Evolutionary conservation across 2,888 invertebrate species (phyloP).

Genomic region (Lochmaea capreae): DNA sequence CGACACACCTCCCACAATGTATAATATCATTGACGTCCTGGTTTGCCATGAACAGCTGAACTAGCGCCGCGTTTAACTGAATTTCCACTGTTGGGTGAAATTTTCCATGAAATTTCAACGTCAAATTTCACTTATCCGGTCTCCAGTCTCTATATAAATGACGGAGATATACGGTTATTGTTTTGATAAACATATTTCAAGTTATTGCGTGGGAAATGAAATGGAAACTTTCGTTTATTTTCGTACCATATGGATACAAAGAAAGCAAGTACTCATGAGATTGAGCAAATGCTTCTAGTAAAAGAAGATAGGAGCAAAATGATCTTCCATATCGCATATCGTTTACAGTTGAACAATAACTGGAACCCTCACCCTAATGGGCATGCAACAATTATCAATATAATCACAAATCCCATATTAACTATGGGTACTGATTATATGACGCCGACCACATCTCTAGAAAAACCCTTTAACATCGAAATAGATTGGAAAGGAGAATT

Average conservation of each 20-base stretch:
- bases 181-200: conserved; percentile 17
- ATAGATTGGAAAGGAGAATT: too few relatives aligned
- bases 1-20: conserved; percentile 49
- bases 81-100: conserved; percentile 47
- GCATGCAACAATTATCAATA: too few relatives aligned
- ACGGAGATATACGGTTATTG: conserved; percentile 38
- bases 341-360: too few relatives aligned
- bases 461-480: too few relatives aligned
- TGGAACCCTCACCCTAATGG: too few relatives aligned
- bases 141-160: conserved; percentile 32
- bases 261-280: too few relatives aligned
- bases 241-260: neutral
- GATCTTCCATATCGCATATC: too few relatives aligned
- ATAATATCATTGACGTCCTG: conserved; percentile 53
- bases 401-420: too few relatives aligned
- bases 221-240: neutral
- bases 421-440: too few relatives aligned
- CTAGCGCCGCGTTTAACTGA: conserved; percentile 50
- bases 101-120: conserved; percentile 49
- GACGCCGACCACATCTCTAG: too few relatives aligned
- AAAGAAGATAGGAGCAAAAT: too few relatives aligned
- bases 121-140: conserved; percentile 38
- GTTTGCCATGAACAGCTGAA: conserved; percentile 44
- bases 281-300: too few relatives aligned
- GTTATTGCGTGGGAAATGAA: neutral